Percentiles rank a stretch among this genome's conserved stretches.
Conservation (phyloP, 2,888 invertebrate species). For the Eurois occulta region DNA sequence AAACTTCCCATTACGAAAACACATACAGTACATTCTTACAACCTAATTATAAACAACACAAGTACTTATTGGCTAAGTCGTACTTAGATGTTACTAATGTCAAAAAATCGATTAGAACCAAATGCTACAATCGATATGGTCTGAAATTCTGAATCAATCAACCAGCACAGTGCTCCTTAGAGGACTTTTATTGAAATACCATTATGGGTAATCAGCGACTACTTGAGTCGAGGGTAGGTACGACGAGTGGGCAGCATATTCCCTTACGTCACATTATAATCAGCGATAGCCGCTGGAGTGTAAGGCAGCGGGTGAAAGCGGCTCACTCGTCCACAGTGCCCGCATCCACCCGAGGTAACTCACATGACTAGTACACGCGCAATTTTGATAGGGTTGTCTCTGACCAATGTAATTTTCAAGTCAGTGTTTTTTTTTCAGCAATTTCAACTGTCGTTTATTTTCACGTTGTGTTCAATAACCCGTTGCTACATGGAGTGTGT, state of each 20-base stretch:
- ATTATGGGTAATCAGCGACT: constrained; percentile 16
- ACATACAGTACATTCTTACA: too few species aligned
- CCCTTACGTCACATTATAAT: constrained; percentile 46
- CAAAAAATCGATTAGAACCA: neutral
- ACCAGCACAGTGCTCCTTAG: neutral
- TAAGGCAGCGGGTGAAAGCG: constrained; percentile 62
- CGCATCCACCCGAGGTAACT: constrained; percentile 69
- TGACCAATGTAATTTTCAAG: neutral
- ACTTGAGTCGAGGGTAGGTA: constrained; percentile 30
- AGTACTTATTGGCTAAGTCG: neutral
- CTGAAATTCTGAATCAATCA: neutral
- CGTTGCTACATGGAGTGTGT: neutral
- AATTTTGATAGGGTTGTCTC: constrained; percentile 63
- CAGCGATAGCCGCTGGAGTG: constrained; percentile 56
- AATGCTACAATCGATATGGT: neutral
- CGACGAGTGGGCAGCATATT: constrained; percentile 24
- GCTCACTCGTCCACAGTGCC: constrained; percentile 59
- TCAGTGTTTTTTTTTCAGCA: neutral
- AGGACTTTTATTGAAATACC: constrained; percentile 4
- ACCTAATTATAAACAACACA: neutral
- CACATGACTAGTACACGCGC: constrained; percentile 69
- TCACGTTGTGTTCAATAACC: neutral
- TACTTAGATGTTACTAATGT: neutral
- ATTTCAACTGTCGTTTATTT: neutral
- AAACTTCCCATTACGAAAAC: neutral